These are phyloP conservation scores for Rhadinocentrus ornatus DNA, from an alignment of 2,797 vertebrate genomes.

Conservation along the genomic window DNA sequence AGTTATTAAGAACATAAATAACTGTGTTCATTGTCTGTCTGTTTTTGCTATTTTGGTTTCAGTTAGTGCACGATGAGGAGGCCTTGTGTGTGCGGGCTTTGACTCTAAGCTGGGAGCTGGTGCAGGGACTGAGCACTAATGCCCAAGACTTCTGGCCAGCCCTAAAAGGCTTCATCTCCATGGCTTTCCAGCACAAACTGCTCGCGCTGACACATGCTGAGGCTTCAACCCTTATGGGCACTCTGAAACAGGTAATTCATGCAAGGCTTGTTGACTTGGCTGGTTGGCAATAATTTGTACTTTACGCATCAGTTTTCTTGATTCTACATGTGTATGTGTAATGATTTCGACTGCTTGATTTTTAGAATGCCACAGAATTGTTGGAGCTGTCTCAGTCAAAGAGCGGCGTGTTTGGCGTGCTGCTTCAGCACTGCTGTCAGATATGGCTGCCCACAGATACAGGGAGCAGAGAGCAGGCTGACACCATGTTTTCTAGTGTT, in stretches of 20 bases:
- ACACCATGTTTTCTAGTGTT: conserved; percentile 78
- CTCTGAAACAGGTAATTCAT: conserved; percentile 87
- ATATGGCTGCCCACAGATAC: conserved; percentile 83
- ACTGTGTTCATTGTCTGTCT: not conserved
- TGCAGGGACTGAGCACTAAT: conserved; percentile 88
- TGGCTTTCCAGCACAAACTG: conserved; percentile 85
- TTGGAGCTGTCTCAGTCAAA: conserved; percentile 90
- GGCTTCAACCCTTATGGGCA: conserved; percentile 77
- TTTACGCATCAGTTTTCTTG: not conserved
- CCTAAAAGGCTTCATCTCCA: conserved; percentile 87
- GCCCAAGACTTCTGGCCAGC: conserved; percentile 93
- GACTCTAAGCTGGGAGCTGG: conserved; percentile 88
- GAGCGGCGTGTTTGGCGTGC: conserved; percentile 89
- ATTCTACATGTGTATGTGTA: not conserved
- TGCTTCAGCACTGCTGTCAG: conserved; percentile 89
- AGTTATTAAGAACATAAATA: not conserved
- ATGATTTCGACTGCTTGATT: not conserved
- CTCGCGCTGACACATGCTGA: conserved; percentile 79
- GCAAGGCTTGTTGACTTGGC: not conserved
- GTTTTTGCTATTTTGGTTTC: conserved; percentile 13
- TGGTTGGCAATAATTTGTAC: not conserved
- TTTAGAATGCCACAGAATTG: conserved; percentile 86
- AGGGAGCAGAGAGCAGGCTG: conserved; percentile 29
- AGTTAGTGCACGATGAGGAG: conserved; percentile 84
- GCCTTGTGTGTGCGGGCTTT: conserved; percentile 87